A percentile compares a stretch with the other conserved stretches of the same genome.
phyloP scores from a whole-genome alignment of 30 jellyfish, hydroid and myxozoan species.

The Pseudorhiza aurosa region DNA sequence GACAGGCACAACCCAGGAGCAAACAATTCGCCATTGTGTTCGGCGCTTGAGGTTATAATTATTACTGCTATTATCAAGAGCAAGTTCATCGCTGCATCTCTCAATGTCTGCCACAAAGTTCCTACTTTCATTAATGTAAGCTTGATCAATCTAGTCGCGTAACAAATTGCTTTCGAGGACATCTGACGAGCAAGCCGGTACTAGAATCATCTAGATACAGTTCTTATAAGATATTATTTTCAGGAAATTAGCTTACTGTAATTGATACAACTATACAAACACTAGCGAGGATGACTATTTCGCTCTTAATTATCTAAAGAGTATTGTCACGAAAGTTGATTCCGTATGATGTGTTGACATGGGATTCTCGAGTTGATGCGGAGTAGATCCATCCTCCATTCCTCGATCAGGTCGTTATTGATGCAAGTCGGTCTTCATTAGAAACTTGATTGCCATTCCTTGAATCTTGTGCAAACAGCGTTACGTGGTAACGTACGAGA shows the following conservation, averaged over 20 bases:
- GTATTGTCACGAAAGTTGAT: background rate
- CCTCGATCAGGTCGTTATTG: background rate
- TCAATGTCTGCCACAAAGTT: no score
- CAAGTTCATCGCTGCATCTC: no score
- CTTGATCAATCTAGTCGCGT: no score
- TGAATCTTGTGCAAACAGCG: background rate
- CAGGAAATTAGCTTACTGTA: background rate
- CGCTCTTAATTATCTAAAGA: background rate
- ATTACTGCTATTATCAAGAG: no score
- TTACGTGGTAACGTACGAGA: background rate
- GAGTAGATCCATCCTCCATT: background rate
- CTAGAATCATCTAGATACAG: no score
- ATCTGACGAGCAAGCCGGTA: no score
- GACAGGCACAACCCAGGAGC: no score
- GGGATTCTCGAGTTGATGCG: background rate
- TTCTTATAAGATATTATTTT: no score
- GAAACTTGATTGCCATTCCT: background rate
- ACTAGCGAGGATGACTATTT: background rate
- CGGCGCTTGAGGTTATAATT: no score
- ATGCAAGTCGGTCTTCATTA: background rate
- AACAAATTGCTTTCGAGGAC: no score
- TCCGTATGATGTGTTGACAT: background rate
- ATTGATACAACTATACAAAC: background rate
- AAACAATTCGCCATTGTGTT: no score
- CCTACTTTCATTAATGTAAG: no score